A percentile compares a stretch with the other conserved stretches of the same genome.
Evolutionary conservation across 2,888 invertebrate species (phyloP).

Genomic region (Anodontia alba): DNA sequence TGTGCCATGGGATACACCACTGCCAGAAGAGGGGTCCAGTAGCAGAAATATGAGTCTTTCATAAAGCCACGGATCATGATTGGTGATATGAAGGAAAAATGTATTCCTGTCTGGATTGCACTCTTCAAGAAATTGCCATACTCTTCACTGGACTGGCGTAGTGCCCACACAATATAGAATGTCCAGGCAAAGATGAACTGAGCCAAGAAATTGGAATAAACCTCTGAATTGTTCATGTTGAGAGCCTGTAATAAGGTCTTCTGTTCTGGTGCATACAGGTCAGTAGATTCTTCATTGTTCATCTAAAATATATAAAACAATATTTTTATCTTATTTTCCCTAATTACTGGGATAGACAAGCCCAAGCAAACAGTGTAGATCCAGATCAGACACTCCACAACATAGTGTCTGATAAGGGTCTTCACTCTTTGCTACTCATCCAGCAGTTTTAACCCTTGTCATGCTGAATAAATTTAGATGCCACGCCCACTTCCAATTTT

Average conservation of each 20-base stretch:
- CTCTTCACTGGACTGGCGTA: conserved; percentile 16
- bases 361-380: no score
- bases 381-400: no score
- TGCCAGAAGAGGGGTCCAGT: conserved; percentile 60
- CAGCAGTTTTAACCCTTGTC: no score
- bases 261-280: conserved; percentile 19
- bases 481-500: no score
- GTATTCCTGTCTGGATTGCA: conserved; percentile 62
- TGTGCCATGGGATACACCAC: conserved; percentile 62
- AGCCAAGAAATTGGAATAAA: conserved; percentile 50
- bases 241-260: conserved; percentile 19
- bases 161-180: conserved; percentile 57
- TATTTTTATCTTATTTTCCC: no score
- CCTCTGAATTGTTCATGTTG: conserved; percentile 17
- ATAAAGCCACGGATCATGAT: conserved; percentile 56
- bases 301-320: conserved; percentile 9
- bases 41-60: conserved; percentile 38
- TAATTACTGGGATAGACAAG: no score
- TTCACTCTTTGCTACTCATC: no score
- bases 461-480: no score
- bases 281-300: background rate
- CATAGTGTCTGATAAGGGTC: no score
- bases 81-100: conserved; percentile 74
- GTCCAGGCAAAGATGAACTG: conserved; percentile 60
- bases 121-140: conserved; percentile 56